Evolutionary conservation across 1,140 invertebrate genomes (phyloP).

Genomic region (Portunus trituberculatus): DNA sequence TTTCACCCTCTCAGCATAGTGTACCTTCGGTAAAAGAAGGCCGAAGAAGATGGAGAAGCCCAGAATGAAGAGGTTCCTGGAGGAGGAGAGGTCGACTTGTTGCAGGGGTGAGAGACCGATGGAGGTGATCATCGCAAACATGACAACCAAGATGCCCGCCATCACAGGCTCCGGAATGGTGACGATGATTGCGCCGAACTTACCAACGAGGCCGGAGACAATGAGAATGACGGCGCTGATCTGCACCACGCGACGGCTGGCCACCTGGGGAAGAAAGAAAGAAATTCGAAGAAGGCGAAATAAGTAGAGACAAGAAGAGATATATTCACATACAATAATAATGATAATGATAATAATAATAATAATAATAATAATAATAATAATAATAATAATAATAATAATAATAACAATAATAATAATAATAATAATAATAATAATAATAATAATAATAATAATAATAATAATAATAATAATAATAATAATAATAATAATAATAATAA

Average conservation of each 20-base stretch:
- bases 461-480: no score
- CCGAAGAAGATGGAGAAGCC: conserved; percentile 40
- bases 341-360: no score
- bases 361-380: no score
- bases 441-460: no score
- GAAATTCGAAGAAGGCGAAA: background rate
- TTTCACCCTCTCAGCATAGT: background rate
- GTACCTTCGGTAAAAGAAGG: background rate
- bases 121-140: conserved; percentile 93
- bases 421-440: no score
- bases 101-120: conserved; percentile 80
- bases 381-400: no score
- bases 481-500: no score
- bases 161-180: conserved; percentile 93
- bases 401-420: no score
- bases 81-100: conserved; percentile 51
- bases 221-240: conserved; percentile 90
- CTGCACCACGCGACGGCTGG: conserved; percentile 91
- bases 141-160: conserved; percentile 92
- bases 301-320: no score
- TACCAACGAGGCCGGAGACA: conserved; percentile 89
- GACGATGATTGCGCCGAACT: conserved; percentile 92
- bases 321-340: no score
- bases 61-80: conserved; percentile 58
- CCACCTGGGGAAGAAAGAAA: conserved; percentile 84